phyloP scores from a whole-genome alignment of 2,888 invertebrate species.

The Lacanobia wlatinum region DNA sequence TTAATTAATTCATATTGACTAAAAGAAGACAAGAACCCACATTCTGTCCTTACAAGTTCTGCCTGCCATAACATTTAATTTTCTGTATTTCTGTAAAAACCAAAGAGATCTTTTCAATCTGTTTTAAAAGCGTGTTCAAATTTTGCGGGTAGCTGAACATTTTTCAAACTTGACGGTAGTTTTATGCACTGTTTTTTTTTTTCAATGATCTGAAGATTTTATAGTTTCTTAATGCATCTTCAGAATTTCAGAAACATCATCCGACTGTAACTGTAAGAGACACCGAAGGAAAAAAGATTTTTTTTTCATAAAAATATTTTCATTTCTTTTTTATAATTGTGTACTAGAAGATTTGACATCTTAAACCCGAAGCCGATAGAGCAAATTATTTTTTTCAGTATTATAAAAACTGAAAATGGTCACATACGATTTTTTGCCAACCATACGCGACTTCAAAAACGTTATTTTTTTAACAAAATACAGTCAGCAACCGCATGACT shows the following conservation, averaged over 20 bases:
- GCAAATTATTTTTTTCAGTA: neutral
- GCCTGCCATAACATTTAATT: slow-evolving; percentile 61
- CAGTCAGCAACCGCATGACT: slow-evolving; percentile 1
- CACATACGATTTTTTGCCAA: neutral
- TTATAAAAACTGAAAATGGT: neutral
- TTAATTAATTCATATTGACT: neutral
- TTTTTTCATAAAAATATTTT: neutral
- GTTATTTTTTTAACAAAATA: neutral
- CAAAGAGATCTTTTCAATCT: slow-evolving; percentile 65
- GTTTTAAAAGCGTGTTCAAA: slow-evolving; percentile 64
- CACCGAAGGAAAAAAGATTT: too few species aligned
- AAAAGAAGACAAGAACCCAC: slow-evolving; percentile 5
- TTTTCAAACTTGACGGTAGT: neutral
- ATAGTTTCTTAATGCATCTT: too few species aligned
- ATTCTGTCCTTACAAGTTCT: slow-evolving; percentile 31
- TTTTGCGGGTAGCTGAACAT: slow-evolving; percentile 21
- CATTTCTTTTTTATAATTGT: neutral
- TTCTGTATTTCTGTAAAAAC: slow-evolving; percentile 67
- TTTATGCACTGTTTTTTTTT: too few species aligned
- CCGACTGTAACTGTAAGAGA: too few species aligned
- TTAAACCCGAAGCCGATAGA: neutral
- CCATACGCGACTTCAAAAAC: neutral
- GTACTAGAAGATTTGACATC: neutral
- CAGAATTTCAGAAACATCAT: too few species aligned
- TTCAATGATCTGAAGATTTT: neutral